Percentiles rank a stretch among this genome's conserved stretches.
Conservation (phyloP, 2,888 invertebrate genomes). For the Epicampocera succincta region DNA sequence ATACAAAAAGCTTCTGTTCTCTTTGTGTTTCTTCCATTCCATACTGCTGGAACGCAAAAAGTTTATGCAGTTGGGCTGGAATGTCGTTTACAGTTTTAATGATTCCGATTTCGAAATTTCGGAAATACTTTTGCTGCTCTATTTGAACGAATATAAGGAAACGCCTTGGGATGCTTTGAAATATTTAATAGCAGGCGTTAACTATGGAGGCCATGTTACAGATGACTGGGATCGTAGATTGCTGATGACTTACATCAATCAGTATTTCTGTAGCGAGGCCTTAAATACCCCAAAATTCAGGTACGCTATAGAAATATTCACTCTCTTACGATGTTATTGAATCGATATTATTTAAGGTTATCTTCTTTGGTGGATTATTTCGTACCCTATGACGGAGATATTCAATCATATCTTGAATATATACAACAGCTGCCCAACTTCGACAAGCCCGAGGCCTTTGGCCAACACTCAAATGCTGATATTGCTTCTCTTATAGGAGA, state of each 20-base stretch:
- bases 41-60: conserved; percentile 92
- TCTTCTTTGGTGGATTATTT: conserved; percentile 89
- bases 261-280: conserved; percentile 87
- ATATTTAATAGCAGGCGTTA: conserved; percentile 93
- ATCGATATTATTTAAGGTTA: conserved; percentile 82
- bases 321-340: not conserved
- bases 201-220: conserved; percentile 92
- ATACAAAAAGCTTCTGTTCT: conserved; percentile 90
- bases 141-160: conserved; percentile 92
- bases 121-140: conserved; percentile 91
- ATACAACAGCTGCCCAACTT: conserved; percentile 88
- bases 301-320: conserved; percentile 60
- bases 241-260: conserved; percentile 90
- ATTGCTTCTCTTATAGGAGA: conserved; percentile 93
- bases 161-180: conserved; percentile 96
- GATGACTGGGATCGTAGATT: conserved; percentile 90
- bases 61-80: conserved; percentile 94
- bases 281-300: conserved; percentile 73
- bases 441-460: conserved; percentile 93
- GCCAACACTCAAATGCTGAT: conserved; percentile 95
- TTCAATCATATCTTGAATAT: conserved; percentile 91
- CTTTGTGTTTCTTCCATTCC: conserved; percentile 93
- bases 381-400: conserved; percentile 90
- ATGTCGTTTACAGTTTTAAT: conserved; percentile 93
- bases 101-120: conserved; percentile 96